Evolutionary conservation across 2,888 invertebrate species (phyloP).

Genomic region (Lypha dubia): DNA sequence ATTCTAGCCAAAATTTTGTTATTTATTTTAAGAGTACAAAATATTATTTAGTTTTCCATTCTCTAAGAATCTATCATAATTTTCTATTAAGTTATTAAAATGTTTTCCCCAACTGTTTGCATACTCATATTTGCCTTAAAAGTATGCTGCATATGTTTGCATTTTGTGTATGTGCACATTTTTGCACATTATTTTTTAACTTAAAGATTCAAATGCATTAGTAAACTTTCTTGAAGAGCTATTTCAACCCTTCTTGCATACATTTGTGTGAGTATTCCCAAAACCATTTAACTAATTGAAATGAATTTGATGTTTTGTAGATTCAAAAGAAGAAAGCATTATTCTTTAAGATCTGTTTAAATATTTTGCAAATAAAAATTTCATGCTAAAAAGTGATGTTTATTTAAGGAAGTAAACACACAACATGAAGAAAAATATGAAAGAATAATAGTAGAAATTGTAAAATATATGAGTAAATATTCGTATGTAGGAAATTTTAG

Average conservation of each 20-base stretch:
- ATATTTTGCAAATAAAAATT: slow-evolving; percentile 42
- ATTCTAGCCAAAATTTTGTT: background rate
- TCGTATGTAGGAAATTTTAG: background rate
- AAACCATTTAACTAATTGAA: slow-evolving; percentile 74
- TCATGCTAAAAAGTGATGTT: slow-evolving; percentile 30
- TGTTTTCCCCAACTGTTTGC: slow-evolving; percentile 3
- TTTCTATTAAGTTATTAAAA: slow-evolving; percentile 61
- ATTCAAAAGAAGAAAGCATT: slow-evolving; percentile 31
- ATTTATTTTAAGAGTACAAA: background rate
- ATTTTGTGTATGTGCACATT: slow-evolving; percentile 16
- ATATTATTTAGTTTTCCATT: background rate
- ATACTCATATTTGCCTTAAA: slow-evolving; percentile 24
- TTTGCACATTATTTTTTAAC: slow-evolving; percentile 30
- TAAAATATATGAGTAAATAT: background rate
- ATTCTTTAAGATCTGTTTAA: slow-evolving; percentile 43
- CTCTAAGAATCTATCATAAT: slow-evolving; percentile 31
- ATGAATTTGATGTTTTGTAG: slow-evolving; percentile 65
- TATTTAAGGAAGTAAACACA: slow-evolving; percentile 25
- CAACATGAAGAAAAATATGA: background rate
- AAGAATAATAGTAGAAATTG: slow-evolving; percentile 2
- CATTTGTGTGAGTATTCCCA: slow-evolving; percentile 65
- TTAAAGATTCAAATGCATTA: slow-evolving; percentile 62
- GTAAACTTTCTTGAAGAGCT: slow-evolving; percentile 56
- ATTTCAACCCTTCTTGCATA: slow-evolving; percentile 36
- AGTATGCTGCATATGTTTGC: slow-evolving; percentile 43